These are phyloP conservation scores for Stomatorhinus ivindoensis DNA, from an alignment of 2,113 vertebrate genomes.

Conservation along the genomic window DNA sequence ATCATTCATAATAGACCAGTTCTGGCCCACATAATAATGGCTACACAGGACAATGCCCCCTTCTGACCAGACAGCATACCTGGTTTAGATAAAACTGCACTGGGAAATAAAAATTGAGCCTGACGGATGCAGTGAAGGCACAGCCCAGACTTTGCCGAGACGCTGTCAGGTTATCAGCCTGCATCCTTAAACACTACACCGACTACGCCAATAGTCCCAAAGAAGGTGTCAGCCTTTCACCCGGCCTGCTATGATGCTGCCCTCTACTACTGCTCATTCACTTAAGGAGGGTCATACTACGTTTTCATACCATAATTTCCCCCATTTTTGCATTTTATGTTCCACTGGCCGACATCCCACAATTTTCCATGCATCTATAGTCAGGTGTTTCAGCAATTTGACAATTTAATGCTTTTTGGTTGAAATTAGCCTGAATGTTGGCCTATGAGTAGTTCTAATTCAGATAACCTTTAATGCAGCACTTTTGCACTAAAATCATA, in stretches of 20 bases:
- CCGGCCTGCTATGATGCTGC: background rate
- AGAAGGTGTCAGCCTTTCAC: background rate
- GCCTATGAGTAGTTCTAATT: background rate
- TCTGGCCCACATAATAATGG: background rate
- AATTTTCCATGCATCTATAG: background rate
- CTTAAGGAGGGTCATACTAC: background rate
- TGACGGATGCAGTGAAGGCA: background rate
- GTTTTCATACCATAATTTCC: background rate
- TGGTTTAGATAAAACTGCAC: background rate
- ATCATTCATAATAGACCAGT: background rate
- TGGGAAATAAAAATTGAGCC: background rate
- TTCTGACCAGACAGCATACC: background rate
- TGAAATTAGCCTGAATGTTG: background rate
- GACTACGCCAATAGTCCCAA: background rate
- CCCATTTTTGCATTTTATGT: background rate
- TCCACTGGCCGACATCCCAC: background rate
- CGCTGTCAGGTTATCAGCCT: background rate
- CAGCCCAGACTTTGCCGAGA: background rate
- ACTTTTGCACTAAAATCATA: background rate
- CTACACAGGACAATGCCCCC: background rate
- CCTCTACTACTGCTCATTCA: background rate
- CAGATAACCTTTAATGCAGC: background rate
- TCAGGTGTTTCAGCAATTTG: background rate
- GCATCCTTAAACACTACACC: background rate
- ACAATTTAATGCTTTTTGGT: background rate